Conservation (phyloP, 1,140 invertebrate genomes). For the Prorops nasuta region DNA sequence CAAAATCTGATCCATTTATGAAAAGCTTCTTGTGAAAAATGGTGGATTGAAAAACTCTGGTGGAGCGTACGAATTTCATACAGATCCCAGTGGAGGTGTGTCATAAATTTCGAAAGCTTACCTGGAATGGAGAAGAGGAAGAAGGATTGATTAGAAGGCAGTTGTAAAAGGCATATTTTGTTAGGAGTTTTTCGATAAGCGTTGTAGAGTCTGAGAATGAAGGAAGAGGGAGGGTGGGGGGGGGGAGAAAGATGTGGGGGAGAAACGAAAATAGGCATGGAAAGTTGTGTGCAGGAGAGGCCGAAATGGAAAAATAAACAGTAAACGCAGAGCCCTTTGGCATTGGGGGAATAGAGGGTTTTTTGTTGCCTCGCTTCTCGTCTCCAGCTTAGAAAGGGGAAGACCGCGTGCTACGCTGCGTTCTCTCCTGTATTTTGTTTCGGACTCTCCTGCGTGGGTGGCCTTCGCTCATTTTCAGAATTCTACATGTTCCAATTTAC, state of each 20-base stretch:
- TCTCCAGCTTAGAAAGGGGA: slow-evolving; percentile 6
- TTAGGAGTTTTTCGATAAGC: no score
- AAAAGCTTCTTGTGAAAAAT: no score
- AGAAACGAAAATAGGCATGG: neutral
- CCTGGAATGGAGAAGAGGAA: slow-evolving; percentile 3
- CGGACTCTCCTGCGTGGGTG: slow-evolving; percentile 12
- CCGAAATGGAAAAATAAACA: slow-evolving; percentile 18
- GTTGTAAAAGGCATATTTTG: slow-evolving; percentile 13
- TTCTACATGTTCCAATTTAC: no score
- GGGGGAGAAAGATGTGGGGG: slow-evolving; percentile 2
- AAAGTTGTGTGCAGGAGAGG: no score
- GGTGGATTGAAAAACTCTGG: no score
- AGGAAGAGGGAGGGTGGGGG: neutral
- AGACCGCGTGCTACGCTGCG: slow-evolving; percentile 5
- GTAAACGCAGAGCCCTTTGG: slow-evolving; percentile 6
- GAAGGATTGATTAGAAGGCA: neutral
- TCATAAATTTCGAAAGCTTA: slow-evolving; percentile 4
- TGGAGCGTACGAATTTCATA: no score
- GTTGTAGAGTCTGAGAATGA: no score
- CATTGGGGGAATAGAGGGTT: neutral
- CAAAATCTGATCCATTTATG: no score
- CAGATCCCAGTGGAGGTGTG: no score
- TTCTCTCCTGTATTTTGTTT: slow-evolving; percentile 15
- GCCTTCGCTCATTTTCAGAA: no score
- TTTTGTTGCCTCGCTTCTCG: slow-evolving; percentile 18